These are phyloP conservation scores for Xanthia togata DNA, from an alignment of 2,888 invertebrate genomes.

Conservation along the genomic window DNA sequence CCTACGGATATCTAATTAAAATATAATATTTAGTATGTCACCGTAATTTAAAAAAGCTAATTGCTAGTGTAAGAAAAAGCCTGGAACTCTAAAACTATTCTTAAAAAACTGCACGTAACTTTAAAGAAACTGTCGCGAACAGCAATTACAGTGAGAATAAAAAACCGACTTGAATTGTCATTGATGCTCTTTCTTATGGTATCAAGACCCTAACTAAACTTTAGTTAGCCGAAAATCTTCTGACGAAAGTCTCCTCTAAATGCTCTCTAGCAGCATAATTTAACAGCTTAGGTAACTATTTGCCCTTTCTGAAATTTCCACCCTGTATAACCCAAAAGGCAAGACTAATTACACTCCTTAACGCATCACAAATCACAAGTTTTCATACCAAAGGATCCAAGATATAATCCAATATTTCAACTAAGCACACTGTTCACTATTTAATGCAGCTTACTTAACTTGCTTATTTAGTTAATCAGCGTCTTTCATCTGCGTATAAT, in stretches of 20 bases:
- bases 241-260: not conserved
- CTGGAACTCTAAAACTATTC: not conserved
- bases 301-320: slow-evolving; percentile 2
- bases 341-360: slow-evolving; percentile 21
- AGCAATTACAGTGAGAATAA: not conserved
- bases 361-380: slow-evolving; percentile 26
- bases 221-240: not conserved
- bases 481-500: slow-evolving; percentile 52
- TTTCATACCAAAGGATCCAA: slow-evolving; percentile 31
- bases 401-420: slow-evolving; percentile 43
- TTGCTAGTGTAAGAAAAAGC: not conserved
- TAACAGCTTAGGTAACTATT: not conserved
- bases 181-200: too few species aligned
- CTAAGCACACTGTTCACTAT: slow-evolving; percentile 22
- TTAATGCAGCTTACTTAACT: slow-evolving; percentile 48
- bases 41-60: not conserved
- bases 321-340: not conserved
- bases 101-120: too few species aligned
- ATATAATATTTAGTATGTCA: not conserved
- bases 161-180: too few species aligned
- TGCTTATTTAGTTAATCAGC: slow-evolving; percentile 47
- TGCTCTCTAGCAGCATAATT: not conserved
- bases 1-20: not conserved
- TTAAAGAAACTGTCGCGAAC: too few species aligned
- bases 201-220: too few species aligned